phyloP scores from a whole-genome alignment of 1,140 invertebrate species.

The Brachionus koreanus region DNA sequence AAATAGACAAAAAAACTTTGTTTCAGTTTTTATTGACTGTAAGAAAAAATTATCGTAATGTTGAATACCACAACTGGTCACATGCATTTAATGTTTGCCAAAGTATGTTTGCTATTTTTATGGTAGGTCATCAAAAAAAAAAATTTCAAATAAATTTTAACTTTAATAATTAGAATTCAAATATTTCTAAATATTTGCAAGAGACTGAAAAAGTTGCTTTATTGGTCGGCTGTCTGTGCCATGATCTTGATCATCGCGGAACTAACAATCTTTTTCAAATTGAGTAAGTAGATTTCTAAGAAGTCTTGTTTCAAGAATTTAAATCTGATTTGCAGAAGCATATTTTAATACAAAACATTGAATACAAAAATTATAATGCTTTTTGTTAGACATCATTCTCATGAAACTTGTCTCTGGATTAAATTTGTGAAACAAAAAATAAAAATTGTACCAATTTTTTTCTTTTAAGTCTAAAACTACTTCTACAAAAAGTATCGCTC shows the following conservation, averaged over 20 bases:
- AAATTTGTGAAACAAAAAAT: too few relatives aligned
- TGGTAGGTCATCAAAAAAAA: neutral
- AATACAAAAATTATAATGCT: too few relatives aligned
- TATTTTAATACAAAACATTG: too few relatives aligned
- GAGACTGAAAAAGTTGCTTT: constrained; percentile 53
- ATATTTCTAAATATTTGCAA: constrained; percentile 46
- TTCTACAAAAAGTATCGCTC: too few relatives aligned
- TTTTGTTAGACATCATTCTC: too few relatives aligned
- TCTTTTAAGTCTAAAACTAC: too few relatives aligned
- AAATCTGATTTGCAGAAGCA: too few relatives aligned
- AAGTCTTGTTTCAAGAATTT: neutral
- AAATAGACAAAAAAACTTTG: constrained; percentile 45
- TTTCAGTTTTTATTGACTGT: constrained; percentile 83
- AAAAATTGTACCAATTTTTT: too few relatives aligned
- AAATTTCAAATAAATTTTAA: neutral
- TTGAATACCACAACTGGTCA: constrained; percentile 96
- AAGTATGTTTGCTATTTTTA: constrained; percentile 90
- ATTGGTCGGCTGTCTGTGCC: constrained; percentile 55
- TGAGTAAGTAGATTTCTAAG: neutral
- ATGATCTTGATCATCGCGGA: constrained; percentile 59
- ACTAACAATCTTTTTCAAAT: constrained; percentile 47
- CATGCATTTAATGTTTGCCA: constrained; percentile 93
- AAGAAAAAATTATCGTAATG: constrained; percentile 91
- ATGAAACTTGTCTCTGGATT: too few relatives aligned
- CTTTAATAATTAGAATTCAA: constrained; percentile 50